Evolutionary conservation across 1,140 invertebrate species (phyloP).

Genomic region (Glossosoma conforme): DNA sequence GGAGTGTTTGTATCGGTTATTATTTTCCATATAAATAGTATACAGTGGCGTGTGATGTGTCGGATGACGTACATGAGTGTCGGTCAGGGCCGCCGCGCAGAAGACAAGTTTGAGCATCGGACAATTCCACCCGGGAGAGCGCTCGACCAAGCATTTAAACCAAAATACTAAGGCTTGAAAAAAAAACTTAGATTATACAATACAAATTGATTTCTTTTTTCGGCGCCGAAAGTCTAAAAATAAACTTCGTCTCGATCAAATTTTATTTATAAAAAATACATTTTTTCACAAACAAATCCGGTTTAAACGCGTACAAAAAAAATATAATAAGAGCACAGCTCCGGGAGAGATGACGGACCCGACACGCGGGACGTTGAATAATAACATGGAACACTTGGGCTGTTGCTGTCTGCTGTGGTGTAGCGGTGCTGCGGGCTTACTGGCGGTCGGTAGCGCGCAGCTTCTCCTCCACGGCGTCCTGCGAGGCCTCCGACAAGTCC

Average conservation of each 20-base stretch:
- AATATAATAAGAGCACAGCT: not conserved
- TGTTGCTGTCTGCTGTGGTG: not conserved
- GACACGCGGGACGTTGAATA: not conserved
- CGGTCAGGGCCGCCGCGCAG: not conserved
- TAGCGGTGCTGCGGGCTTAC: constrained; percentile 45
- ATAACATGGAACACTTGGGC: not conserved
- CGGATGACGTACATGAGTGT: not conserved
- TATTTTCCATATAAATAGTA: constrained; percentile 12
- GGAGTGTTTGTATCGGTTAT: constrained; percentile 10
- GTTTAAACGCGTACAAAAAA: not conserved
- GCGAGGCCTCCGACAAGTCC: constrained; percentile 84
- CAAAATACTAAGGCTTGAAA: not conserved
- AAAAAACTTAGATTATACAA: too few relatives aligned
- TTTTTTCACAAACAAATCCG: not conserved
- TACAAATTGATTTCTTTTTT: not conserved
- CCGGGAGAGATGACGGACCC: not conserved
- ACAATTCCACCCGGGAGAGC: constrained; percentile 3
- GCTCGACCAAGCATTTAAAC: not conserved
- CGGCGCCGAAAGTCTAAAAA: not conserved
- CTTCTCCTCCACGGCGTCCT: constrained; percentile 88
- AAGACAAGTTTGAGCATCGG: constrained; percentile 8
- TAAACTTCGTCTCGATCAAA: not conserved
- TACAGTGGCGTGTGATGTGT: constrained; percentile 5
- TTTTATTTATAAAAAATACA: not conserved
- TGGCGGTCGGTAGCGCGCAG: constrained; percentile 88